Base-by-base conservation (phyloP, 2,888 invertebrate genomes). In the Cactoblastis cactorum region DNA sequence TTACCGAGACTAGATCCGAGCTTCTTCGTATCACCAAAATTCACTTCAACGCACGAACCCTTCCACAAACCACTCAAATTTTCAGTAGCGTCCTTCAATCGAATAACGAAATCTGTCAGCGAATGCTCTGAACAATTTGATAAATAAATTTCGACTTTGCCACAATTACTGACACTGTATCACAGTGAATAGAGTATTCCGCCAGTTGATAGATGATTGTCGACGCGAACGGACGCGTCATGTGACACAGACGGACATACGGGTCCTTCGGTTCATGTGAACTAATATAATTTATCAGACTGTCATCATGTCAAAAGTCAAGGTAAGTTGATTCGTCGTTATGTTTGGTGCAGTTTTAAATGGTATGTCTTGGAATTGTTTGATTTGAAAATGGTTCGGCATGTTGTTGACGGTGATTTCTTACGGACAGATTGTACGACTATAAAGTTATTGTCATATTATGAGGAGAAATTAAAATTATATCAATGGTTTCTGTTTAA, bases 281-380 rank as follows among this genome's bases (percentile, higher is more conserved):
- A 51, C 54, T 49, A 45, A 51, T 48, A 51, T 37, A 34, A 51
- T 50, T 51, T 38, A 47, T 45, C 60, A 54, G 57, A 43, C 62
- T 59, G 61, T 58, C 77, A 69, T 63, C 74, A 82, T 82, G 82
- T 80, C 82, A 62, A 82, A 81, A 80, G 68, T 81, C 77, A 82
- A 82, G 82, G 82, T 82, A 81, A 78, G 58, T 59, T 57, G 58
- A 62, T 24, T 47, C 14, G 28, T 19, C 19, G 14, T 37, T 37
- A 9, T 37, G n/a, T 18, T 8, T 37, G 32, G 18, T 43, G 14
- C 12, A 12, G 35, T 35, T 8, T 15, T 15, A 8, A 5, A 3
- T 35, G 1, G 15, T 15, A 17, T 35, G 35, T 35, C 5, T 1
- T 34, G 34, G 14, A 9, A 12, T 32, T 32, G 32, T 4, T 2